A percentile compares a stretch with the other conserved stretches of the same genome.
These are phyloP conservation scores for Leptinotarsa defecta DNA, from an alignment of 1,140 invertebrate genomes.

Conservation along the genomic window DNA sequence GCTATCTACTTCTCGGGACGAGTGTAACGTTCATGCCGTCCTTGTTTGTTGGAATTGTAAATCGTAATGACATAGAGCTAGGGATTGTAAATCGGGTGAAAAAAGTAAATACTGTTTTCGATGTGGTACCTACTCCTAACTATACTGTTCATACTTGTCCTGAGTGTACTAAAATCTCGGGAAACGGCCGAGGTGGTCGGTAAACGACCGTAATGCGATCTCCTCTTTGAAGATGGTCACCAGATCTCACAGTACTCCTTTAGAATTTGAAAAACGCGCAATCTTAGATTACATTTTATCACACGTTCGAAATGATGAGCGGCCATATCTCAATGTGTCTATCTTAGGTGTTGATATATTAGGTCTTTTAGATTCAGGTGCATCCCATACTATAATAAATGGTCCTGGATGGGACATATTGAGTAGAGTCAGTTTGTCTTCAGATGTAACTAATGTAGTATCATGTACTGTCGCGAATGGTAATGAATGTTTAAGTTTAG, in stretches of 20 bases:
- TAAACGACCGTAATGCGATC: neutral
- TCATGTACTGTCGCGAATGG: neutral
- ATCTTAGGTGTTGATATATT: constrained; percentile 6
- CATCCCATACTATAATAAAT: no score
- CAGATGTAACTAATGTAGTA: neutral
- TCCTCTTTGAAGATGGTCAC: neutral
- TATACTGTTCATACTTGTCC: neutral
- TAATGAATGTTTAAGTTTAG: neutral
- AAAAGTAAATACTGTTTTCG: constrained; percentile 8
- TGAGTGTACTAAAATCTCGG: neutral
- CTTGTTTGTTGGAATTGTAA: neutral
- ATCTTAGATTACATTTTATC: neutral
- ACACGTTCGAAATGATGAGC: constrained; percentile 30
- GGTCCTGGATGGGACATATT: neutral
- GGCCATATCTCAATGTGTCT: constrained; percentile 49
- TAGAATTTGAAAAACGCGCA: neutral
- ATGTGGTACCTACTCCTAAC: constrained; percentile 10
- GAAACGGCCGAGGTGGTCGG: neutral
- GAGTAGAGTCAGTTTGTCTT: neutral
- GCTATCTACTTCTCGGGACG: neutral
- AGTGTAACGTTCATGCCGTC: neutral
- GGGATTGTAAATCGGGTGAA: constrained; percentile 1
- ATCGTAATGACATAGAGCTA: neutral
- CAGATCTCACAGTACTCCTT: neutral
- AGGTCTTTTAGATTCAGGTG: neutral